Conservation (phyloP, 2,888 invertebrate species). For the Orthonychiurus folsomi region DNA sequence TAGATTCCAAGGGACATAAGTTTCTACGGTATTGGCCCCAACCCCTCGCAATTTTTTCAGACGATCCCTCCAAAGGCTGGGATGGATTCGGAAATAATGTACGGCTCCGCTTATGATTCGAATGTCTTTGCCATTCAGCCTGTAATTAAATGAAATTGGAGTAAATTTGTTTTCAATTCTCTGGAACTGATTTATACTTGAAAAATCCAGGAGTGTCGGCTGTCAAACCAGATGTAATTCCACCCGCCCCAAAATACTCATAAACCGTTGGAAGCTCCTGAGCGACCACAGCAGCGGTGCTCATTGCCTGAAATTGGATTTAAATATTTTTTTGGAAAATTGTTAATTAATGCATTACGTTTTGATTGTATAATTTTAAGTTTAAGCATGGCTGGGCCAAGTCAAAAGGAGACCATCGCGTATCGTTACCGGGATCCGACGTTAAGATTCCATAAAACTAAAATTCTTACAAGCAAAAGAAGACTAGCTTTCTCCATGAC, state of each 20-base stretch:
- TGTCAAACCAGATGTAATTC: constrained; percentile 42
- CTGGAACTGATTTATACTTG: constrained; percentile 5
- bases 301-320: not conserved
- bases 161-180: not conserved
- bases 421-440: too few species aligned
- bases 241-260: constrained; percentile 46
- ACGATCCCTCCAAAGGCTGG: constrained; percentile 49
- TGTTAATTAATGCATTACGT: too few species aligned
- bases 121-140: constrained; percentile 46
- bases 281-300: not conserved
- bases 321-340: not conserved
- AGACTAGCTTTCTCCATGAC: too few species aligned
- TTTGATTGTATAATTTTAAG: too few species aligned
- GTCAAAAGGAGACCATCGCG: too few species aligned
- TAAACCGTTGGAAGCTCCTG: constrained; percentile 44
- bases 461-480: too few species aligned
- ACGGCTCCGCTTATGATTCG: constrained; percentile 50
- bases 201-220: constrained; percentile 43
- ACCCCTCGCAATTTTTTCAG: constrained; percentile 48
- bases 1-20: constrained; percentile 45
- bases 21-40: constrained; percentile 47
- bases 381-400: too few species aligned
- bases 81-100: constrained; percentile 50
- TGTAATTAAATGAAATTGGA: constrained; percentile 36
- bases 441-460: too few species aligned